Evolutionary conservation across 2,113 vertebrate species (phyloP).

Genomic region (Sinocyclocheilus rhinocerous): DNA sequence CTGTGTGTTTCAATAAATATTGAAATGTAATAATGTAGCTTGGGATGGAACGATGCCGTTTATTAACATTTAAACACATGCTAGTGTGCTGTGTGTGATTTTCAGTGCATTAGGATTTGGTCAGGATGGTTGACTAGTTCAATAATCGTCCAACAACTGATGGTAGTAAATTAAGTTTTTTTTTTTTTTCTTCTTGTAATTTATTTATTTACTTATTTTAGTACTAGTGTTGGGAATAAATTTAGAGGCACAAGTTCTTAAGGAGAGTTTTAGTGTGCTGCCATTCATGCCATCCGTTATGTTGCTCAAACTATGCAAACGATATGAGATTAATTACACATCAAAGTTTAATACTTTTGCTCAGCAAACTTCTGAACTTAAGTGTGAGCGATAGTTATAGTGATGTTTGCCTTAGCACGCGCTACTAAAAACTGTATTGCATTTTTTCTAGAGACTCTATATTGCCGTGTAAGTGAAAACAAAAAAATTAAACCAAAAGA

Average conservation of each 20-base stretch:
- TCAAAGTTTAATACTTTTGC: neutral
- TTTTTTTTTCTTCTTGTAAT: neutral
- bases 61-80: neutral
- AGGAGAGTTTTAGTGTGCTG: neutral
- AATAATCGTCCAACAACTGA: neutral
- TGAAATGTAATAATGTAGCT: neutral
- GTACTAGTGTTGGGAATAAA: neutral
- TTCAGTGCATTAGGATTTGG: neutral
- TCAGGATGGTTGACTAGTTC: neutral
- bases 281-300: neutral
- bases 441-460: neutral
- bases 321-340: neutral
- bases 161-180: neutral
- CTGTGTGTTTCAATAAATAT: neutral
- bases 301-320: neutral
- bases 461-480: neutral
- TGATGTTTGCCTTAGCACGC: no score
- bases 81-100: neutral
- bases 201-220: neutral
- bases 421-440: neutral
- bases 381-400: neutral
- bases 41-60: neutral
- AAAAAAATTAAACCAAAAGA: slow-evolving; percentile 13
- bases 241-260: neutral
- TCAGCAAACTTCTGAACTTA: neutral